phyloP scores from a whole-genome alignment of 1,140 invertebrate genomes.

The Apocrypta bakeri region DNA sequence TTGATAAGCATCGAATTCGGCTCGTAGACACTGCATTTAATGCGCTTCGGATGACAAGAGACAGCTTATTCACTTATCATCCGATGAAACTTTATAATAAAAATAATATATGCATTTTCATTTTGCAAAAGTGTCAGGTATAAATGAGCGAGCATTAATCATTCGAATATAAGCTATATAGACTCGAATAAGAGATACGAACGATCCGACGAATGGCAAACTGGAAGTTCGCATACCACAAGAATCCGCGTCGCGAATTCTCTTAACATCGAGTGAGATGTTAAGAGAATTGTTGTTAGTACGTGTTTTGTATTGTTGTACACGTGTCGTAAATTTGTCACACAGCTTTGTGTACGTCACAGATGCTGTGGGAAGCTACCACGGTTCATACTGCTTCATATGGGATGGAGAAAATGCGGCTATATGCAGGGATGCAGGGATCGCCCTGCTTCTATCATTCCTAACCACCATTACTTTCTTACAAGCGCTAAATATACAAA shows the following conservation, averaged over 20 bases:
- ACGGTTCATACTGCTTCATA: not conserved
- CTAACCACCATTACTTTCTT: constrained; percentile 56
- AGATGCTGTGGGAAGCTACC: constrained; percentile 67
- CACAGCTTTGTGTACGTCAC: constrained; percentile 52
- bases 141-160: not conserved
- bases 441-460: constrained; percentile 66
- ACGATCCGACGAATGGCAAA: not conserved
- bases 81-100: too few species aligned
- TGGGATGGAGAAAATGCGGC: constrained; percentile 18
- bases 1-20: not conserved
- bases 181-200: not conserved
- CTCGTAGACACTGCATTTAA: too few species aligned
- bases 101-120: too few species aligned
- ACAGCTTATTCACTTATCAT: too few species aligned
- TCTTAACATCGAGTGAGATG: constrained; percentile 59
- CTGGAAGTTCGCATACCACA: not conserved
- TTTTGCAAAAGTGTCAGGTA: not conserved
- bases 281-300: too few species aligned
- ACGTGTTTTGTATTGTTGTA: too few species aligned
- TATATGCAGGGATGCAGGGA: constrained; percentile 17
- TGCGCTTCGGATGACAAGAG: too few species aligned
- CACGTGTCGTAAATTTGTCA: constrained; percentile 67
- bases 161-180: not conserved
- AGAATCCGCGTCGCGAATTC: not conserved
- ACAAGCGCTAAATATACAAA: not conserved